Evolutionary conservation across 2,888 invertebrate genomes (phyloP).

Genomic region (Diadromus collaris): DNA sequence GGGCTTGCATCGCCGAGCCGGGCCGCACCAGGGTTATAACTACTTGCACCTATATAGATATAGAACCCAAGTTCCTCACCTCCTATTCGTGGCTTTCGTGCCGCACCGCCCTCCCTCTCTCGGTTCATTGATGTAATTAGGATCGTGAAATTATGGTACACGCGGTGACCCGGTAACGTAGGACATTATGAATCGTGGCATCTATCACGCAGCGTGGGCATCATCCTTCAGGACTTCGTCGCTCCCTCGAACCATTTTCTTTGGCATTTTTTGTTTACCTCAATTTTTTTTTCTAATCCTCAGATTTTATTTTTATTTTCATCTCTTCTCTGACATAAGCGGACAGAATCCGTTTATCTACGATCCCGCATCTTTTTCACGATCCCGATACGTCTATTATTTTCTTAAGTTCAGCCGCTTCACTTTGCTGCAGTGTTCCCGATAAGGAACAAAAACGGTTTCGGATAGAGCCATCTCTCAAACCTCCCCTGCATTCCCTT

Average conservation of each 20-base stretch:
- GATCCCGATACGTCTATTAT: background rate
- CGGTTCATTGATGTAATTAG: constrained; percentile 33
- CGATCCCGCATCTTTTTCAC: constrained; percentile 6
- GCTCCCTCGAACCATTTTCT: background rate
- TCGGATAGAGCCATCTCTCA: background rate
- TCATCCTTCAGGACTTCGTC: background rate
- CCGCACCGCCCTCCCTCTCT: constrained; percentile 23
- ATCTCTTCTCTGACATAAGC: background rate
- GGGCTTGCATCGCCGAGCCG: constrained; percentile 29
- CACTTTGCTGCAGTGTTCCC: background rate
- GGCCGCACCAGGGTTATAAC: constrained; percentile 30
- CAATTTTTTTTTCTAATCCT: constrained; percentile 5
- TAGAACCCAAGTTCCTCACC: background rate
- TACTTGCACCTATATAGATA: constrained; percentile 19
- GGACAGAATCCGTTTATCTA: background rate
- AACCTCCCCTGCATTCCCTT: no score
- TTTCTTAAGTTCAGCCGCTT: background rate
- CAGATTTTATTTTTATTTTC: constrained; percentile 19
- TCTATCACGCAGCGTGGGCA: constrained; percentile 57
- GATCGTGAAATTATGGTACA: constrained; percentile 34
- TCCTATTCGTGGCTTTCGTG: constrained; percentile 4
- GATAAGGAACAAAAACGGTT: background rate
- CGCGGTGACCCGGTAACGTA: constrained; percentile 52
- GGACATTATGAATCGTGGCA: constrained; percentile 59
- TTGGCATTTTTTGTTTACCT: background rate